These are phyloP conservation scores for Coreius guichenoti DNA, from an alignment of 2,797 vertebrate genomes.

Conservation along the genomic window DNA sequence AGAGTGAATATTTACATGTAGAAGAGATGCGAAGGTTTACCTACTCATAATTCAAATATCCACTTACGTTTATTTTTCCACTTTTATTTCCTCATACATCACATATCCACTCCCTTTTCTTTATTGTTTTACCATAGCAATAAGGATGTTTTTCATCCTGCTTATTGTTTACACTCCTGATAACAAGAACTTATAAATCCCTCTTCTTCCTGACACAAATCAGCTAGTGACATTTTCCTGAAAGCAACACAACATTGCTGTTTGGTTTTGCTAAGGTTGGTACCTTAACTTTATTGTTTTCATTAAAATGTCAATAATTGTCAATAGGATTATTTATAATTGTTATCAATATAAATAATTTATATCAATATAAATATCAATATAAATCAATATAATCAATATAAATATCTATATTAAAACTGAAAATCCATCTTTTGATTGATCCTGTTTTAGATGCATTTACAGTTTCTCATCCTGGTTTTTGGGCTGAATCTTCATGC, in stretches of 20 bases:
- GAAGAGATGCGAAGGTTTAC: not conserved
- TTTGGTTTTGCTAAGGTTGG: constrained; percentile 11
- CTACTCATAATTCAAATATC: not conserved
- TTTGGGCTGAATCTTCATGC: not conserved
- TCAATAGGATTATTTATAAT: too few relatives aligned
- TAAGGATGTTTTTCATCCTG: not conserved
- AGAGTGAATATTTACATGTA: not conserved
- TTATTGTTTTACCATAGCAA: not conserved
- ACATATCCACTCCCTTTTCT: not conserved
- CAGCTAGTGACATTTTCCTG: not conserved
- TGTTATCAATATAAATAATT: not conserved
- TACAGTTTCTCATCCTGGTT: constrained; percentile 22
- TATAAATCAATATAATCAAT: too few relatives aligned
- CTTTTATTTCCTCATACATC: not conserved
- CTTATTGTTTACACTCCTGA: not conserved
- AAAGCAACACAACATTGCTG: not conserved
- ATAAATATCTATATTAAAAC: not conserved
- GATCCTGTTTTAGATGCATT: constrained; percentile 18
- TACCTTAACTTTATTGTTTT: not conserved
- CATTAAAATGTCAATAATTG: not conserved
- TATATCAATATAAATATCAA: too few relatives aligned
- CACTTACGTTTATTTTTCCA: not conserved
- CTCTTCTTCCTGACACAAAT: not conserved
- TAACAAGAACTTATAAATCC: not conserved
- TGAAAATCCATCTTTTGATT: not conserved